These are phyloP conservation scores for Epinotia demarniana DNA, from an alignment of 2,888 invertebrate species.

Conservation along the genomic window DNA sequence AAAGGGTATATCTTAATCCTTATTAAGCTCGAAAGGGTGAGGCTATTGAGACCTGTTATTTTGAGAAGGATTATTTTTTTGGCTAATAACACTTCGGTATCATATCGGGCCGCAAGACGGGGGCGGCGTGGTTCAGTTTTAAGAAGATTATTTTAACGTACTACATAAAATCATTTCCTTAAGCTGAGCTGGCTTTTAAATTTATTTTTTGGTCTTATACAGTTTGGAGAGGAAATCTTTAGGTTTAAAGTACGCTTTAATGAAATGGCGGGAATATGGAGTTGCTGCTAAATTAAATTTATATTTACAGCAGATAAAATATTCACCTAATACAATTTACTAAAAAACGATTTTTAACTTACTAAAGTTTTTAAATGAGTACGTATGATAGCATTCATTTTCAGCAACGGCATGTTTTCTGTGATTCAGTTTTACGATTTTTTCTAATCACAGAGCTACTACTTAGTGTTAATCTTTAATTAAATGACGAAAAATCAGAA, in stretches of 20 bases:
- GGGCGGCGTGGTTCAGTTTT: slow-evolving; percentile 53
- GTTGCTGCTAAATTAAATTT: background rate
- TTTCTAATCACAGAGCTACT: background rate
- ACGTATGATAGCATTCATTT: too few relatives aligned
- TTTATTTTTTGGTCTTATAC: slow-evolving; percentile 34
- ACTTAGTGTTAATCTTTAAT: background rate
- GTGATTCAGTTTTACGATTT: too few relatives aligned
- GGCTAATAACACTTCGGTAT: slow-evolving; percentile 58
- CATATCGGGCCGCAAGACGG: slow-evolving; percentile 74
- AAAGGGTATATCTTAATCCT: slow-evolving; percentile 82
- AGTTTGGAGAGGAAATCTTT: slow-evolving; percentile 29
- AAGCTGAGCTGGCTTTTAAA: slow-evolving; percentile 43
- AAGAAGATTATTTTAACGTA: slow-evolving; percentile 62
- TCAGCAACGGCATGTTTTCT: too few relatives aligned
- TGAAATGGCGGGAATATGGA: slow-evolving; percentile 1
- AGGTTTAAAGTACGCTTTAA: slow-evolving; percentile 18
- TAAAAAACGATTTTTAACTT: too few relatives aligned
- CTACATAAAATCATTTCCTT: slow-evolving; percentile 44
- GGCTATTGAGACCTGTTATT: slow-evolving; percentile 77
- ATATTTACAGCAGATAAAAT: background rate
- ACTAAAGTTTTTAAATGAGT: too few relatives aligned
- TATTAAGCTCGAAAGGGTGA: slow-evolving; percentile 78
- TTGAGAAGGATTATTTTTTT: slow-evolving; percentile 66
- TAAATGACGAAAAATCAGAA: slow-evolving; percentile 11
- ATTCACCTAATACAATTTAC: background rate